These are phyloP conservation scores for Catostylus mosaicus DNA, from an alignment of 30 jellyfish, hydroid and myxozoan genomes.

Conservation along the genomic window DNA sequence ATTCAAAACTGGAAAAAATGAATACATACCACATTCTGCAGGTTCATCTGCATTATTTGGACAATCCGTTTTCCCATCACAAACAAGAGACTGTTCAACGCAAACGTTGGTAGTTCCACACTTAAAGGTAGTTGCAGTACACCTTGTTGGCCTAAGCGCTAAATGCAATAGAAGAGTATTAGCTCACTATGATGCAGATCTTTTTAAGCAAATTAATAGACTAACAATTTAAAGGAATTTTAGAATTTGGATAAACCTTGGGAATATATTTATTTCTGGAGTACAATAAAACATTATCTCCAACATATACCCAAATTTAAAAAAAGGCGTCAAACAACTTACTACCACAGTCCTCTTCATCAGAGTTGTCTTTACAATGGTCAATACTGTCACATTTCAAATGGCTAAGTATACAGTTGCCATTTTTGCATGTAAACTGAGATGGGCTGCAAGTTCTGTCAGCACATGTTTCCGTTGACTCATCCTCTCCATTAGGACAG, in stretches of 20 bases:
- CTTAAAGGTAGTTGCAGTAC: not conserved
- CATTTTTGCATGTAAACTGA: conserved; percentile 51
- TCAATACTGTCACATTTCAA: conserved; percentile 53
- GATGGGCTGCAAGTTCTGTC: conserved; percentile 8
- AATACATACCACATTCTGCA: not conserved
- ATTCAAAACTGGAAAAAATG: not conserved
- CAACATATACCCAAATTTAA: too few relatives aligned
- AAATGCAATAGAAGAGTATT: too few relatives aligned
- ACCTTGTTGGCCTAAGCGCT: not conserved
- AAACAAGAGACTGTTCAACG: conserved; percentile 22
- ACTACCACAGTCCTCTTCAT: conserved; percentile 45
- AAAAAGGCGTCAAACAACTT: too few relatives aligned
- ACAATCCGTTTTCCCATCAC: conserved; percentile 66
- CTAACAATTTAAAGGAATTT: too few relatives aligned
- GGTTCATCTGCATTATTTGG: conserved; percentile 58
- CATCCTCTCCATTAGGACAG: conserved; percentile 90
- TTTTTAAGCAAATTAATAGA: too few relatives aligned
- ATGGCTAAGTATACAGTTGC: conserved; percentile 35
- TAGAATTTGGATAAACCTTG: too few relatives aligned
- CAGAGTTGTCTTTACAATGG: conserved; percentile 63
- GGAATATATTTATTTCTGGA: too few relatives aligned
- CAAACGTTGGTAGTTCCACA: conserved; percentile 15
- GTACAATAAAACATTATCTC: too few relatives aligned
- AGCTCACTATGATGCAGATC: too few relatives aligned
- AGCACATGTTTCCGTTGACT: conserved; percentile 66